Base-by-base conservation (phyloP, 35 echinoderm and acorn worm genomes). In the Lytechinus pictus region DNA sequence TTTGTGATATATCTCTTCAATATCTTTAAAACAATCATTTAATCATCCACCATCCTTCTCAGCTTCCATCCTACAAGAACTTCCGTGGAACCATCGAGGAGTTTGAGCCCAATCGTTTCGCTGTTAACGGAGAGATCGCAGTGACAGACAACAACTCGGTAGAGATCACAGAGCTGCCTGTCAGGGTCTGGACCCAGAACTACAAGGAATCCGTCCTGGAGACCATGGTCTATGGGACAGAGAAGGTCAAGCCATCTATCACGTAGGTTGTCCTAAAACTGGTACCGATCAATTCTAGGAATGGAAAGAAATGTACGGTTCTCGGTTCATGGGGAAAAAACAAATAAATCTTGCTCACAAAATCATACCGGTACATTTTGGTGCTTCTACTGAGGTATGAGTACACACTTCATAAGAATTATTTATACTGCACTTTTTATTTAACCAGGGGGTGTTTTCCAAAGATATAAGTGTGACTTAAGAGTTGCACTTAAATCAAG, bases 121-220 rank as follows among this genome's bases (percentile, higher is more conserved):
- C 96, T 11, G 61, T 91, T 28, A 98, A 60, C 28, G 98, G 98
- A 9, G 98, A 99, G 94, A 86, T 99, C 8, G 44, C 98, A 9
- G 94, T 99, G n/a, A 87, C 98, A 11, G 98, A 99, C 86, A 93
- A 98, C 92, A 97, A 98, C 86, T 97, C 95, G 21, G 91, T 99
- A 58, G 98, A 99, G 90, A 98, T 99, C 86, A 99, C 95, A 57
- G 98, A 99, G 86, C 96, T 99, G 11, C 98, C 98, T 5, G 66
- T 99, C 92, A 95, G 97, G 54, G 87, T 86, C n/a, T 99, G 98
- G 98, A 99, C 98, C 1, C 98, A 99, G 95, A 95, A 52, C 53
- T 99, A 99, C 96, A 99, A 99, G 72, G 98, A 99, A 79, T 56
- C 91, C 8, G 95, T 96, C 33, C 95, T 99, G 86, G 98, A 99